Evolutionary conservation across 2,113 vertebrate genomes (phyloP).

Genomic region (Henicopernis longicauda): DNA sequence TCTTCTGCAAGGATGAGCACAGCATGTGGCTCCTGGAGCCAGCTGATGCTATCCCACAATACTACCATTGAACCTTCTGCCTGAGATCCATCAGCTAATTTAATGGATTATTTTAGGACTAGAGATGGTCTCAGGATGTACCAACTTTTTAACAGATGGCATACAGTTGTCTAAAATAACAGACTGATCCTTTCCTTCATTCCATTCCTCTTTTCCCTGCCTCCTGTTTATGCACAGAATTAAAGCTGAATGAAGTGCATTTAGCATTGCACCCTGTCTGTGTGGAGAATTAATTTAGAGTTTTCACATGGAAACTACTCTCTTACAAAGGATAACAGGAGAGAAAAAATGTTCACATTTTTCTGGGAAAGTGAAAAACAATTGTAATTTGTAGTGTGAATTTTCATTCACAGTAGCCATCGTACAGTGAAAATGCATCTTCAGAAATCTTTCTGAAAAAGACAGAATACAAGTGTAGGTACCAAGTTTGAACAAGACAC

Average conservation of each 20-base stretch:
- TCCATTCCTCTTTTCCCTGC: neutral
- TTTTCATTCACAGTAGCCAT: neutral
- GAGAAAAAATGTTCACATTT: neutral
- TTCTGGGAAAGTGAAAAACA: neutral
- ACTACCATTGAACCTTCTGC: neutral
- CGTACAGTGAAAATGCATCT: neutral
- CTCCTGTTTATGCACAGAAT: neutral
- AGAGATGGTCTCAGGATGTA: neutral
- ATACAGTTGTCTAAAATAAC: neutral
- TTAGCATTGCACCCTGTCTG: neutral
- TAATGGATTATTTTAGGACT: neutral
- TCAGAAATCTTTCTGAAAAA: neutral
- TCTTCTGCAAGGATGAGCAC: neutral
- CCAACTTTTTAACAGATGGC: conserved; percentile 3
- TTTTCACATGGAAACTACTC: neutral
- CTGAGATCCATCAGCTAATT: neutral
- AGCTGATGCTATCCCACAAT: neutral
- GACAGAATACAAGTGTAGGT: neutral
- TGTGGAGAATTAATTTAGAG: neutral
- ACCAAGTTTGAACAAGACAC: neutral
- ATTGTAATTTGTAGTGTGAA: neutral
- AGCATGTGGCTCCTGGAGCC: neutral
- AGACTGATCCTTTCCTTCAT: neutral
- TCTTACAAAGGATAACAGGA: neutral
- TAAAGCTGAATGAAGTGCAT: neutral